Conservation (phyloP, 2,113 vertebrate species). For the Tragelaphus imberbis region DNA sequence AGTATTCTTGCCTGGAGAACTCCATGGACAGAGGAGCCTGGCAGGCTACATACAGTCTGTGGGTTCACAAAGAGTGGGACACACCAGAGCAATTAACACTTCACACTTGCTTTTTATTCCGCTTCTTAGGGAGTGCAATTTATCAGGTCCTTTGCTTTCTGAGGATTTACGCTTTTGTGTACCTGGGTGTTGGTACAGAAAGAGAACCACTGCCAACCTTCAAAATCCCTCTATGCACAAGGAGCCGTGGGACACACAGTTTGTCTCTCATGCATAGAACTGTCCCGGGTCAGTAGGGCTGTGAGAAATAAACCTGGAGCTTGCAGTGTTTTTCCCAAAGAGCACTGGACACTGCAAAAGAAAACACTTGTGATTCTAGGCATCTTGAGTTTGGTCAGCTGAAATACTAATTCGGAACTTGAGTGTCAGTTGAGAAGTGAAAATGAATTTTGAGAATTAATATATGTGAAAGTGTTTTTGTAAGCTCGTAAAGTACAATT, state of each 20-base stretch:
- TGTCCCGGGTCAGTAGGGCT: not conserved
- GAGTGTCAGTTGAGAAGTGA: not conserved
- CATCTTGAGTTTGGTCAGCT: not conserved
- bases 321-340: accelerated
- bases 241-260: accelerated
- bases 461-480: not conserved
- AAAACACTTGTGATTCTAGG: not conserved
- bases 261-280: not conserved
- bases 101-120: not conserved
- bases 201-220: not conserved
- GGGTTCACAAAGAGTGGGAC: not conserved
- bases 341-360: not conserved
- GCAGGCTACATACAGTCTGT: not conserved
- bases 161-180: not conserved
- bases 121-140: not conserved
- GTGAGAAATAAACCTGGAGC: not conserved
- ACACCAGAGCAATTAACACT: not conserved
- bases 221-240: accelerated
- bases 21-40: not conserved
- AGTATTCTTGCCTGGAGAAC: not conserved
- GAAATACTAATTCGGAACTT: not conserved
- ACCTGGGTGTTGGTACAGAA: not conserved
- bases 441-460: not conserved
- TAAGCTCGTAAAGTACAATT: not conserved
- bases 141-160: not conserved